A percentile compares a stretch with the other conserved stretches of the same genome.
Conservation (phyloP, 1,140 invertebrate genomes). For the Tetragonula clypearis region DNA sequence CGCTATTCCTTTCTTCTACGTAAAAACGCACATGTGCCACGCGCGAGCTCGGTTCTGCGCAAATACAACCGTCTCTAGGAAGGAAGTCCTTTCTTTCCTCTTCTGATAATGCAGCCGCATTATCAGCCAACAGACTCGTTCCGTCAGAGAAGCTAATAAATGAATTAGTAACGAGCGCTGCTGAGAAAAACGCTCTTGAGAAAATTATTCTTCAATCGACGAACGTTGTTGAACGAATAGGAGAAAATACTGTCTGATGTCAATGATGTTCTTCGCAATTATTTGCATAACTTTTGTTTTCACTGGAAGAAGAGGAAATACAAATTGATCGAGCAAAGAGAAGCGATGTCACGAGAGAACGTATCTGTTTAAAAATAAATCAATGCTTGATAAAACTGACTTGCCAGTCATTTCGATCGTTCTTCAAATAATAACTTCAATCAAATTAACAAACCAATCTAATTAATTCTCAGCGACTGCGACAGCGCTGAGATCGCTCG, state of each 20-base stretch:
- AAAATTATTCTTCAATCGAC: background rate
- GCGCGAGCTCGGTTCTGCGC: conserved; percentile 43
- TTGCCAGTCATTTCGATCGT: no score
- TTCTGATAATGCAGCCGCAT: conserved; percentile 62
- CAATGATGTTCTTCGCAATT: background rate
- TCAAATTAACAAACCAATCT: background rate
- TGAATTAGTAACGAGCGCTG: background rate
- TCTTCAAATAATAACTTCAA: background rate
- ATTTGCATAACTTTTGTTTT: background rate
- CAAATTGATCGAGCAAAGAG: no score
- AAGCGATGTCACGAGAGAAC: no score
- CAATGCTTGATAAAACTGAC: no score
- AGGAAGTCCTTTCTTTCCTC: conserved; percentile 74
- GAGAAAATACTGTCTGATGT: background rate
- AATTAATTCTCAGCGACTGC: background rate
- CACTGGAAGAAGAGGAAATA: background rate
- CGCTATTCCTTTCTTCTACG: conserved; percentile 24
- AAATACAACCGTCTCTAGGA: conserved; percentile 47
- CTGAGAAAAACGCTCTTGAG: background rate
- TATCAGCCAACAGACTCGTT: conserved; percentile 48
- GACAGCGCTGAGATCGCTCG: no score
- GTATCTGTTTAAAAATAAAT: no score
- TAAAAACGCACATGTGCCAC: conserved; percentile 20
- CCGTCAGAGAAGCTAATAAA: conserved; percentile 6
- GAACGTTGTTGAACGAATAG: background rate